Evolutionary conservation across 2,888 invertebrate genomes (phyloP), one percentile per base, ranked within the genome.

Genomic region (Conomelus anceps): DNA sequence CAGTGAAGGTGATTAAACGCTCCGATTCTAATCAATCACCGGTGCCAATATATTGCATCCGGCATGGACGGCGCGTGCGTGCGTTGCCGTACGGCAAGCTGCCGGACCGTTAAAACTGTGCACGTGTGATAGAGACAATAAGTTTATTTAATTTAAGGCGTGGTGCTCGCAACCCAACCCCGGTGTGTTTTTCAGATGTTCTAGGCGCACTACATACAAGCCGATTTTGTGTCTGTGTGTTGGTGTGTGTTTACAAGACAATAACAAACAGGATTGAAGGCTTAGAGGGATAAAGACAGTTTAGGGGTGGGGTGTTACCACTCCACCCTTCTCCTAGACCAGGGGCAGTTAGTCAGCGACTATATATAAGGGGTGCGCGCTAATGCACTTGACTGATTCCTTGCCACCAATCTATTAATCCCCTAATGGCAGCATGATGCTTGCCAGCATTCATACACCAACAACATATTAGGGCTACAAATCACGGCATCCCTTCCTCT

Each of bases 351-450:
- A 63, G 63, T 63, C 63, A 63, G 63, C 63, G 34, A 34, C 34
- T 34, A 17, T 34, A 34, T 34, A 34, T 34, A 63, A 85, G 29
- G 86, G 86, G 86, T 11, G 24, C 29, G 86, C 29, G 22, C 86
- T 86, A 86, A 86, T 88, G 88, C 84, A 88, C 90, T 89, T 85
- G 86, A 63, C 88, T 84, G 34, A 34, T 85, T 85, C 85, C 85
- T 23, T 34, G 90, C 90, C 89, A 90, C 90, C 89, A 89, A 90
- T 89, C 90, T 90, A 90, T 90, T 90, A 90, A 90, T 90, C 90
- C 90, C 90, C 87, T 90, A 90, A 90, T 90, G 89, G 90, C 86
- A 89, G 89, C 87, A 89, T 89, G 90, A 90, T 90, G 90, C 85
- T 29, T 4, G 22, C 84, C 22, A 86, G 26, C 22, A 85, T 85